Evolutionary conservation across 2,888 invertebrate species (phyloP).

Genomic region (Bombylius discolor): DNA sequence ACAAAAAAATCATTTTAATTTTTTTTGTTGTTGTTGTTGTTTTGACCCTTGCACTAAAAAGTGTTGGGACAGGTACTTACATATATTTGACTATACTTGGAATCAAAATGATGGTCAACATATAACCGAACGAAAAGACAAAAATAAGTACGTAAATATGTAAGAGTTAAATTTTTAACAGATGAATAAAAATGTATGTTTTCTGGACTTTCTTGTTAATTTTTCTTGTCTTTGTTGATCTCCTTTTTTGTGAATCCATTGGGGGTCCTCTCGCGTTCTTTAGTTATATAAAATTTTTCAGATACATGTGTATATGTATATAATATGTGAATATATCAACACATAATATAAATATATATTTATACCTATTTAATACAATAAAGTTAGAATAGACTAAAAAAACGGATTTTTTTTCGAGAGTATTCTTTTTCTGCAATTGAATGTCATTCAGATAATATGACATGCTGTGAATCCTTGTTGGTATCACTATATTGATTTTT

Average conservation of each 20-base stretch:
- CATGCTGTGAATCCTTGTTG: conserved; percentile 8
- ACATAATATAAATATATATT: no score
- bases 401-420: no score
- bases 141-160: not conserved
- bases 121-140: no score
- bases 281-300: no score
- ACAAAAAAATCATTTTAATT: no score
- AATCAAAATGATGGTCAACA: not conserved
- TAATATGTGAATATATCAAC: no score
- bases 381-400: no score
- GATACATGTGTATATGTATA: no score
- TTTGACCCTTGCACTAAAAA: not conserved
- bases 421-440: not conserved
- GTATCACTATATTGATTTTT: conserved; percentile 3
- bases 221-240: conserved; percentile 8
- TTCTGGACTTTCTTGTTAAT: conserved; percentile 8
- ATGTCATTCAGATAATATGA: not conserved
- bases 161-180: not conserved
- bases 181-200: not conserved
- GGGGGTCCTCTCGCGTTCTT: conserved; percentile 1
- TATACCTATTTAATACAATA: no score
- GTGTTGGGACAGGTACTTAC: conserved; percentile 7
- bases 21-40: no score
- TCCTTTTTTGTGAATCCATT: conserved; percentile 9
- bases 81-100: not conserved